phyloP scores from a whole-genome alignment of 2,113 vertebrate genomes.

The Macquaria australasica region DNA sequence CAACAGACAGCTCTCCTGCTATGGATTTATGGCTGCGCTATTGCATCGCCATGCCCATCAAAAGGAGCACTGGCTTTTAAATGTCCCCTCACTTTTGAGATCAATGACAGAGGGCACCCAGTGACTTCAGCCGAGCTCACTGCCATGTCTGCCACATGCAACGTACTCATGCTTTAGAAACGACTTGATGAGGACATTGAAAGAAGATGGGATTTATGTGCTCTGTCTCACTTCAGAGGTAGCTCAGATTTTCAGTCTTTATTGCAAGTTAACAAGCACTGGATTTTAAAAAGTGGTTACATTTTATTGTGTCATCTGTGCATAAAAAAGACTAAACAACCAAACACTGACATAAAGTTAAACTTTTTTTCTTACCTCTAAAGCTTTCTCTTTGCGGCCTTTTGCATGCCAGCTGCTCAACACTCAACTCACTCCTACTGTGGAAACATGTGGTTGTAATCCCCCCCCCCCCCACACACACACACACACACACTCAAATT shows the following conservation, averaged over 20 bases:
- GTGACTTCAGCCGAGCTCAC: constrained; percentile 2
- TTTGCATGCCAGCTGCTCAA: constrained; percentile 61
- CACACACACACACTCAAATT: constrained; percentile 62
- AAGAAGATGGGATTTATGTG: constrained; percentile 37
- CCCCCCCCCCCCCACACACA: constrained; percentile 23
- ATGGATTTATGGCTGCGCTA: constrained; percentile 60
- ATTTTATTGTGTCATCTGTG: constrained; percentile 36
- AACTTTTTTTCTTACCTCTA: constrained; percentile 1
- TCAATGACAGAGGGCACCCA: constrained; percentile 16
- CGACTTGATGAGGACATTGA: constrained; percentile 24
- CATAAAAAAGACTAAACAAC: constrained; percentile 45
- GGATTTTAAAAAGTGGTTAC: constrained; percentile 22
- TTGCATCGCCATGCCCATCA: constrained; percentile 32
- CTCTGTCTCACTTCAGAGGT: constrained; percentile 19
- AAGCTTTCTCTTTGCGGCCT: constrained; percentile 35
- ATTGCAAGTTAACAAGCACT: constrained; percentile 47
- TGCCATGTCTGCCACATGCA: constrained; percentile 14
- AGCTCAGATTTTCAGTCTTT: constrained; percentile 33
- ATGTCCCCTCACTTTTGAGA: constrained; percentile 26
- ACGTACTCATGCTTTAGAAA: constrained; percentile 6
- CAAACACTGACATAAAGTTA: constrained; percentile 29
- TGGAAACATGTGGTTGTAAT: constrained; percentile 78
- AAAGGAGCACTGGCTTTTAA: constrained; percentile 35
- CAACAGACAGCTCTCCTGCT: constrained; percentile 50
- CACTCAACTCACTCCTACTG: constrained; percentile 38